A percentile compares a stretch with the other conserved stretches of the same genome.
Evolutionary conservation across 2,113 vertebrate species (phyloP).

Genomic region (Athene cunicularia): DNA sequence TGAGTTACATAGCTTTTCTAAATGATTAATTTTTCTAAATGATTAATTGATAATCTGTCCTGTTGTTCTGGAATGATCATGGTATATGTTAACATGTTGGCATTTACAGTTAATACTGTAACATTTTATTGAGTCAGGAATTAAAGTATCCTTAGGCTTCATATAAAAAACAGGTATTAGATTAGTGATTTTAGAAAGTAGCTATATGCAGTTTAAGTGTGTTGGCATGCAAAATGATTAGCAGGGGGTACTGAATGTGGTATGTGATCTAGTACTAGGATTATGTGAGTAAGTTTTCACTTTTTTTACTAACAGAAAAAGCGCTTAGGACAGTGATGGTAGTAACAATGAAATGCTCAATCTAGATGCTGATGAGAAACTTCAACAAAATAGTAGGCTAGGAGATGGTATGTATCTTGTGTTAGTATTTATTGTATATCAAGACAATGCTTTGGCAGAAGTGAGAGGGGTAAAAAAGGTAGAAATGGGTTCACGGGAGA

Average conservation of each 20-base stretch:
- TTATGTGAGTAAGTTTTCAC: neutral
- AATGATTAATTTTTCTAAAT: neutral
- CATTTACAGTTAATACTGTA: neutral
- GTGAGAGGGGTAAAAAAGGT: accelerated
- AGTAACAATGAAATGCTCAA: neutral
- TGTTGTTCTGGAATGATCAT: neutral
- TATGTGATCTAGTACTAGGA: neutral
- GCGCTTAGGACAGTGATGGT: neutral
- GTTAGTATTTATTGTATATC: neutral
- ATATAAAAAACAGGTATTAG: neutral
- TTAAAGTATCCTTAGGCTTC: neutral
- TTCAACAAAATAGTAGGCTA: neutral
- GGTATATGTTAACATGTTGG: neutral
- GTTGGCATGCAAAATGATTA: neutral
- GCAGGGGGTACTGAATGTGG: neutral
- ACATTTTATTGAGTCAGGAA: neutral
- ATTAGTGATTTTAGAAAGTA: neutral
- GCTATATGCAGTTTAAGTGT: neutral
- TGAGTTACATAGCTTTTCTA: neutral
- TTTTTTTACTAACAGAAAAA: neutral
- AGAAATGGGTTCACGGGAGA: neutral
- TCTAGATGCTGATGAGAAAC: neutral
- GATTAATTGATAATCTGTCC: neutral
- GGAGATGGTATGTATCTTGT: neutral
- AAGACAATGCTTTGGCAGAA: neutral